A percentile compares a stretch with the other conserved stretches of the same genome.
Conservation (phyloP, 1,140 invertebrate genomes). For the Pararge aegeria region DNA sequence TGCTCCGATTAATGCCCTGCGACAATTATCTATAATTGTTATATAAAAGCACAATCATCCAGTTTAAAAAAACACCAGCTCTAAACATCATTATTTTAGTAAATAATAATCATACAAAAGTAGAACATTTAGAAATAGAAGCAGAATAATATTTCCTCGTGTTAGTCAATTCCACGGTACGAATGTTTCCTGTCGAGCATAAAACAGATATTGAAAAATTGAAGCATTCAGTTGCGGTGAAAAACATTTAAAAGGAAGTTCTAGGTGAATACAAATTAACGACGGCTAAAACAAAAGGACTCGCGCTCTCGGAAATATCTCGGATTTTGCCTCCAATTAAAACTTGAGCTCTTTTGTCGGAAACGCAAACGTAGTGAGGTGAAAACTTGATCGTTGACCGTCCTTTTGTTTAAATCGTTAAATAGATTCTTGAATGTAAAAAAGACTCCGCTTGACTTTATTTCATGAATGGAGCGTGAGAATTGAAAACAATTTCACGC, state of each 20-base stretch:
- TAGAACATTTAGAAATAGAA: too few relatives aligned
- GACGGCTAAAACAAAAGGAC: constrained; percentile 36
- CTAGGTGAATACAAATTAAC: constrained; percentile 39
- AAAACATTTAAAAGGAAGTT: constrained; percentile 9
- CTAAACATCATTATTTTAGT: too few relatives aligned
- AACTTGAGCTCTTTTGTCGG: constrained; percentile 47
- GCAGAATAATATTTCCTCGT: too few relatives aligned
- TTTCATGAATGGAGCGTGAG: too few relatives aligned
- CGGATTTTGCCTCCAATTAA: constrained; percentile 54
- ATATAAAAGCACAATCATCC: too few relatives aligned
- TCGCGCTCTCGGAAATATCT: constrained; percentile 36
- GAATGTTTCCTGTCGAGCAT: too few relatives aligned
- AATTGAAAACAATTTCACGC: too few relatives aligned
- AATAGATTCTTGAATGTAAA: not conserved
- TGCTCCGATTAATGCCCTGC: too few relatives aligned
- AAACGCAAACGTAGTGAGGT: constrained; percentile 37
- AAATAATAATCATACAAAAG: too few relatives aligned
- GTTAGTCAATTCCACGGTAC: too few relatives aligned
- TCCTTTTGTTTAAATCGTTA: constrained; percentile 33
- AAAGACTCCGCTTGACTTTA: not conserved
- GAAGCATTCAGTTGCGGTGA: not conserved
- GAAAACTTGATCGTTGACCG: constrained; percentile 36
- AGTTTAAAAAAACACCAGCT: too few relatives aligned
- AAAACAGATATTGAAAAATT: constrained; percentile 8
- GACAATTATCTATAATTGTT: too few relatives aligned